Percentiles rank a stretch among this genome's conserved stretches.
These are phyloP conservation scores for Agrilus biguttatus DNA, from an alignment of 2,888 invertebrate species.

Conservation along the genomic window DNA sequence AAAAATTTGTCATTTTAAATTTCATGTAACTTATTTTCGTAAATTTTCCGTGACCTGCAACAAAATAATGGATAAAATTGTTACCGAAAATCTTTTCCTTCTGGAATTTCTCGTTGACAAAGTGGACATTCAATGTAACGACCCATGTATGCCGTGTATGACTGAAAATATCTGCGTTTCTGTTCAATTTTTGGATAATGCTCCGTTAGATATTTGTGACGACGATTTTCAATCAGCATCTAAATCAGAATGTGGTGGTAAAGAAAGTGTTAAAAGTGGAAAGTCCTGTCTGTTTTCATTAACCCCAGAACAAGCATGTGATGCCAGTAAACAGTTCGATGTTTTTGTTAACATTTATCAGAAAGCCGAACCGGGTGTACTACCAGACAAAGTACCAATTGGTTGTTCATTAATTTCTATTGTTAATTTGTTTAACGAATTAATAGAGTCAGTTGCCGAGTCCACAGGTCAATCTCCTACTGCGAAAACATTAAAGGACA, in stretches of 20 bases:
- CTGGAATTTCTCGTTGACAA: conserved; percentile 49
- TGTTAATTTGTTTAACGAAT: conserved; percentile 42
- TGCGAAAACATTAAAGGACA: conserved; percentile 45
- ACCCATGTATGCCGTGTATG: conserved; percentile 14
- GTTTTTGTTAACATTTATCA: conserved; percentile 42
- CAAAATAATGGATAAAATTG: conserved; percentile 27
- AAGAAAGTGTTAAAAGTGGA: conserved; percentile 39
- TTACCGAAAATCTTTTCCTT: conserved; percentile 44
- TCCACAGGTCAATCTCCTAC: conserved; percentile 33
- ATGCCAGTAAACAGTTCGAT: conserved; percentile 40
- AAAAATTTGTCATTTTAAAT: conserved; percentile 5
- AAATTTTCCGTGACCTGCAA: conserved; percentile 1
- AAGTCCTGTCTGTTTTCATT: conserved; percentile 56
- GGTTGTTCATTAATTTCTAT: conserved; percentile 44
- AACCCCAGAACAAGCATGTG: conserved; percentile 36
- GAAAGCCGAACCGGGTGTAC: conserved; percentile 43
- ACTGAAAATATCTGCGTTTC: conserved; percentile 42
- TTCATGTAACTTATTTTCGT: conserved; percentile 2
- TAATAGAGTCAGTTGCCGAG: conserved; percentile 32
- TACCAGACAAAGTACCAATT: conserved; percentile 47
- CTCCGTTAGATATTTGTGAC: conserved; percentile 46
- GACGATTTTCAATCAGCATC: conserved; percentile 31
- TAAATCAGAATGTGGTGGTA: conserved; percentile 19
- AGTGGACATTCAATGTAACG: conserved; percentile 14
- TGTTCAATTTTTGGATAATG: conserved; percentile 42